These are phyloP conservation scores for Leptinotarsa texana DNA, from an alignment of 1,140 invertebrate species.

Conservation along the genomic window DNA sequence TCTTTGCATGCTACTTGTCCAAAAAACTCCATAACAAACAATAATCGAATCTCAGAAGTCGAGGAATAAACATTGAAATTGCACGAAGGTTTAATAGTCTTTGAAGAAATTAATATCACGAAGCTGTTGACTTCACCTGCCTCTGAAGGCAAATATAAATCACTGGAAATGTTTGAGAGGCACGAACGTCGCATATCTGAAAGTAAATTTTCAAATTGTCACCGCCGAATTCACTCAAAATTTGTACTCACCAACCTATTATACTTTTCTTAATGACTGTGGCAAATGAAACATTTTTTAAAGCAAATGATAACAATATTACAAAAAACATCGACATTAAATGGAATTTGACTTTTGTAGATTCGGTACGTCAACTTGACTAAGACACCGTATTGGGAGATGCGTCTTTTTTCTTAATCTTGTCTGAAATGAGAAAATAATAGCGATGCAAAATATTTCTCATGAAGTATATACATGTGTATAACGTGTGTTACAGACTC, in stretches of 20 bases:
- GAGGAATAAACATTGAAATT: not conserved
- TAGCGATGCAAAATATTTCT: not conserved
- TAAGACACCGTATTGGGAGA: not conserved
- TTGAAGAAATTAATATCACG: slow-evolving; percentile 2
- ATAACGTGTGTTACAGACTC: too few species aligned
- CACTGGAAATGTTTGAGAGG: not conserved
- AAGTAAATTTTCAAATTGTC: not conserved
- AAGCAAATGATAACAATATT: slow-evolving; percentile 4
- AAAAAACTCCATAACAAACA: slow-evolving; percentile 9
- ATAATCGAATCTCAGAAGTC: not conserved
- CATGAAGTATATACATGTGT: too few species aligned
- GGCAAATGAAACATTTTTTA: not conserved
- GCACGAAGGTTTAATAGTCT: not conserved
- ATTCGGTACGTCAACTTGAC: not conserved
- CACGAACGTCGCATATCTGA: slow-evolving; percentile 11
- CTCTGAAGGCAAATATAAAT: not conserved
- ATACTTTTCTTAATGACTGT: slow-evolving; percentile 3
- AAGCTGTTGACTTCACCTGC: slow-evolving; percentile 10
- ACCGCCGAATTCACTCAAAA: not conserved
- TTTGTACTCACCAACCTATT: slow-evolving; percentile 2
- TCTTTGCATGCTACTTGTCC: not conserved
- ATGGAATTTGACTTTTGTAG: not conserved
- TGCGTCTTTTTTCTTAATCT: not conserved
- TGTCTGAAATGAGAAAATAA: not conserved
- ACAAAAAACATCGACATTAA: slow-evolving; percentile 1